Base-by-base conservation (phyloP, 2,113 vertebrate genomes). In the Datnioides undecimradiatus region DNA sequence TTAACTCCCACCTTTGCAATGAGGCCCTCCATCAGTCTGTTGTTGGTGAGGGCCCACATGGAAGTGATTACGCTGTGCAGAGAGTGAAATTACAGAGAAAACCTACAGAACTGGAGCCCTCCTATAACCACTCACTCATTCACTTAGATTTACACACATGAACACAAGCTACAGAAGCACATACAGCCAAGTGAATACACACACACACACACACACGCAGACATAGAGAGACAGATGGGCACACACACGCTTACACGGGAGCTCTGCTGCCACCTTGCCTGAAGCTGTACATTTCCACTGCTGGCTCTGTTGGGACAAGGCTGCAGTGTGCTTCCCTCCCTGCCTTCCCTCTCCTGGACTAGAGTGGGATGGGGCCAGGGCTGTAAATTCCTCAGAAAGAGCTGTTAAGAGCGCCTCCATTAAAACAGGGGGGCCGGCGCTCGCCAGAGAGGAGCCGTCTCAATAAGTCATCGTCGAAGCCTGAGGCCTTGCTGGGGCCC, bases 21-120 rank as follows among this genome's bases (percentile, higher is more conserved):
- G 86, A 80, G 91, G 80, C 83, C 91, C 84, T 86, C 80, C 85
- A 62, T 78, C 76, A 33, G 86, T 73, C 63, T 85, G 87, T 84
- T 85, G 86, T 74, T 77, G 82, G 84, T 71, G 76, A 84, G 87
- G 90, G 89, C 88, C 90, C 94, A 95, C 90, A 94, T 95, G 94
- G 94, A 94, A 94, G 92, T 70, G 83, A 93, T 95, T 94, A 94
- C 41, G 71, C 80, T 77, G 69, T 21, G 78, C 84, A 78, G 81
- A 84, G 90, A 92, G 90, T 90, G 89, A 93, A 94, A 93, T 93
- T 95, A 92, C 90, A 94, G 91, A 93, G 90, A 64, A 71, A 91
- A 91, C 85, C 74, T 83, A 84, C 82, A 89, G 84, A 78, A 64
- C 74, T 83, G 82, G 79, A 87, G 68, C 66, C 84, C 75, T 87